These are phyloP conservation scores for Tragopan temminckii DNA, from an alignment of 2,797 vertebrate species.

Conservation along the genomic window DNA sequence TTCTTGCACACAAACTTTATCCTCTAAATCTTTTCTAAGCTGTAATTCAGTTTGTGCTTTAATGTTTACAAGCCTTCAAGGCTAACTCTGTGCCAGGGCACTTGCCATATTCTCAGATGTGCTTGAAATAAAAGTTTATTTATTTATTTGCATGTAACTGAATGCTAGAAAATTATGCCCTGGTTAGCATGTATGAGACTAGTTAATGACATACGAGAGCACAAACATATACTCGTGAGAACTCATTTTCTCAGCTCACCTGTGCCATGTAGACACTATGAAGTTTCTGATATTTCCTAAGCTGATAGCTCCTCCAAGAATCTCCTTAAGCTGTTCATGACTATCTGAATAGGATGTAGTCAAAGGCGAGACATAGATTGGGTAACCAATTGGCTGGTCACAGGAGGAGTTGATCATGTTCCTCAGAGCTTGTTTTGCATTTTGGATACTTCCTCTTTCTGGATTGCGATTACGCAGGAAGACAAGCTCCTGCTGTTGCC, in stretches of 20 bases:
- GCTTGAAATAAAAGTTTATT: background rate
- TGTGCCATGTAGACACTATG: conserved; percentile 96
- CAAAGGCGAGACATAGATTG: conserved; percentile 97
- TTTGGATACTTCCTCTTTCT: conserved; percentile 98
- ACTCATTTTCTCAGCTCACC: conserved; percentile 78
- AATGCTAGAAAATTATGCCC: background rate
- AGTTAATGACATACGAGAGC: background rate
- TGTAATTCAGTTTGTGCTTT: background rate
- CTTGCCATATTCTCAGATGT: background rate
- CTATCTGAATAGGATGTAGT: conserved; percentile 97
- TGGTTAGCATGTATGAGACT: background rate
- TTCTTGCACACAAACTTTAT: background rate
- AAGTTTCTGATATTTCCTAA: conserved; percentile 94
- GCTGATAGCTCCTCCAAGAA: conserved; percentile 96
- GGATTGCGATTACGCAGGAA: conserved; percentile 97
- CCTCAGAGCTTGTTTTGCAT: conserved; percentile 96
- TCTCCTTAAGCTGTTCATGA: conserved; percentile 92
- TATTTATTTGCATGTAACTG: background rate
- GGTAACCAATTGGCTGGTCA: conserved; percentile 98
- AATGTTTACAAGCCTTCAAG: background rate
- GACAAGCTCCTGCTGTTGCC: conserved; percentile 97
- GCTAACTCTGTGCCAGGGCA: background rate
- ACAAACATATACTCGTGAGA: background rate
- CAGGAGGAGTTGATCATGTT: conserved; percentile 99
- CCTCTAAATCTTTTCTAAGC: background rate